Evolutionary conservation across 2,797 vertebrate species (phyloP), one percentile per base, ranked within the genome.

Genomic region (Chiroxiphia lanceolata): DNA sequence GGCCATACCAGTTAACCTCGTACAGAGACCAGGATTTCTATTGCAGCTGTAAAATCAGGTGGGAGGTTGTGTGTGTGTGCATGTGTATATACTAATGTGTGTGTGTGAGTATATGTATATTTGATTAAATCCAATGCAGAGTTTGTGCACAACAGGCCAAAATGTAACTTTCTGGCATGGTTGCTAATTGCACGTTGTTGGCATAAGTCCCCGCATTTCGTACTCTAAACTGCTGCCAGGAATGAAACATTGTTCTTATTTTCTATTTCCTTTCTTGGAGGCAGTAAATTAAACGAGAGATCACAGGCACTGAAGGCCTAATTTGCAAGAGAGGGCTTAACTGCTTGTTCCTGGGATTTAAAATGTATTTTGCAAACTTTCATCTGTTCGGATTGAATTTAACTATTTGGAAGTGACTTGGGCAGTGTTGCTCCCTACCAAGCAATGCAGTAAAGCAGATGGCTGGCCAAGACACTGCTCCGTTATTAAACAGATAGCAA

Each of bases 351-450:
- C 34, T 2, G 3, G 69, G 78, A 33, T 79, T 93, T 77, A 34
- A 80, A 84, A 92, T 68, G 21, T 29, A 16, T 89, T 96, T 95
- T 87, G 61, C 78, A 87, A 92, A 85, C 89, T 92, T 87, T 81
- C 78, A 67, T 88, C 57, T 44, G 20, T 71, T 78, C 0, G 4
- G 36, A 48, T 51, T 71, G 71, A 83, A 65, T 14, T 83, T 42
- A 77, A 76, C 61, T 74, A 68, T 83, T 76, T 63, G 90, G 60
- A 84, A 92, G 45, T 48, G 87, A 42, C 15, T 3, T 12, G 63
- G 70, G 40, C 76, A 65, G 63, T 22, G 68, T 82, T 8, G 1
- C 17, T 91, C 36, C 53, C 70, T 7, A 6, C 31, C 44, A 71
- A 77, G 31, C 26, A 51, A 59, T 8, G 36, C 71, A 83, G 38